phyloP scores from a whole-genome alignment of 2,113 vertebrate genomes.

The Salvelinus sp. region DNA sequence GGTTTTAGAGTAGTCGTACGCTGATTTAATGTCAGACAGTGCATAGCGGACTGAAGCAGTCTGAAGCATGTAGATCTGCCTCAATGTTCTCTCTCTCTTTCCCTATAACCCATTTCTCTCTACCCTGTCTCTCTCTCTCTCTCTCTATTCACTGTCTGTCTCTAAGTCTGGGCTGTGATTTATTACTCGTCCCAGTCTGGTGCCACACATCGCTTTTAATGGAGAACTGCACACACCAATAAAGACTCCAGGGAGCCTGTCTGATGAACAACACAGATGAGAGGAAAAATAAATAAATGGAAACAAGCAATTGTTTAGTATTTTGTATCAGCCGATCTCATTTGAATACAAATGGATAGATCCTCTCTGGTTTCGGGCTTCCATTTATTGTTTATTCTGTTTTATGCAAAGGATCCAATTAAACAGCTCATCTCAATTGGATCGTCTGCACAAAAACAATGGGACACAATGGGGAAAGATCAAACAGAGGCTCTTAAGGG shows the following conservation, averaged over 20 bases:
- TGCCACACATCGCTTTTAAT: constrained; percentile 6
- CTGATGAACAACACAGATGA: background rate
- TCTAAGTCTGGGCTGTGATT: background rate
- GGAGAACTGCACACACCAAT: constrained; percentile 8
- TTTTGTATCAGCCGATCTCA: constrained; percentile 6
- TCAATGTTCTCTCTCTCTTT: background rate
- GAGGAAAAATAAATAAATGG: background rate
- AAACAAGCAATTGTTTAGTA: background rate
- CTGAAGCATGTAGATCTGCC: background rate
- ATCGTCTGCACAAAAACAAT: constrained; percentile 11
- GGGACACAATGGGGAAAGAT: constrained; percentile 24
- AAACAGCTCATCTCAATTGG: constrained; percentile 2
- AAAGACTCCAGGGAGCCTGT: background rate
- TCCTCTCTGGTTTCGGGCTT: background rate
- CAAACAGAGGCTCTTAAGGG: background rate
- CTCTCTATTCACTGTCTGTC: background rate
- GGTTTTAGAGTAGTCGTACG: background rate
- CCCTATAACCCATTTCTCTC: background rate
- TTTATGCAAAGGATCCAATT: constrained; percentile 9
- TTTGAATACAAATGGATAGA: background rate
- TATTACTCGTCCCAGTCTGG: background rate
- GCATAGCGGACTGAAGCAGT: background rate
- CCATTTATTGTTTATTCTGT: constrained; percentile 18
- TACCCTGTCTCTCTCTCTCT: background rate
- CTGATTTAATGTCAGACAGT: constrained; percentile 4